phyloP scores from a whole-genome alignment of 1,140 invertebrate species.

The Microplitis demolitor region DNA sequence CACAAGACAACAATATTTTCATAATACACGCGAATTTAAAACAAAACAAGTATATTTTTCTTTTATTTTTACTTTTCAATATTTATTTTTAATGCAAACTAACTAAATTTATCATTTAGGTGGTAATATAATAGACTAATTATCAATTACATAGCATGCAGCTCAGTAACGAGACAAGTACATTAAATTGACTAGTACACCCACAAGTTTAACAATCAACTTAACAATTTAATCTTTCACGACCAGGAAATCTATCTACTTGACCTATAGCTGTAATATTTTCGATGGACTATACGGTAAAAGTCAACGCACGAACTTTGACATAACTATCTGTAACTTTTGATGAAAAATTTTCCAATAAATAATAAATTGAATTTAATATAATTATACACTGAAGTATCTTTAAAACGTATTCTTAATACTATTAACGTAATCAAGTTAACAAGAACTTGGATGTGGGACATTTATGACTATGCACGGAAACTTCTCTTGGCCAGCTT shows the following conservation, averaged over 20 bases:
- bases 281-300: background rate
- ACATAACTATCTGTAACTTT: background rate
- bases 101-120: background rate
- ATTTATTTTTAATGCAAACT: background rate
- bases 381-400: background rate
- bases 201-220: constrained; percentile 21
- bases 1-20: background rate
- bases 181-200: constrained; percentile 28
- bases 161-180: constrained; percentile 18
- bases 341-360: background rate
- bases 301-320: background rate
- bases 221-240: constrained; percentile 30
- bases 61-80: too few species aligned
- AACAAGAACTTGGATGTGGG: constrained; percentile 29
- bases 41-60: background rate
- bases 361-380: background rate
- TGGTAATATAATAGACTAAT: constrained; percentile 18
- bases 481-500: background rate
- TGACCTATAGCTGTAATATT: background rate
- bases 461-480: constrained; percentile 10
- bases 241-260: constrained; percentile 10
- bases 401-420: constrained; percentile 18
- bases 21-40: background rate
- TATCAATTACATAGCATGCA: constrained; percentile 28
- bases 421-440: constrained; percentile 52